Percentiles rank a stretch among this genome's conserved stretches.
Evolutionary conservation across 1,140 invertebrate genomes (phyloP).

Genomic region (Musca domestica): DNA sequence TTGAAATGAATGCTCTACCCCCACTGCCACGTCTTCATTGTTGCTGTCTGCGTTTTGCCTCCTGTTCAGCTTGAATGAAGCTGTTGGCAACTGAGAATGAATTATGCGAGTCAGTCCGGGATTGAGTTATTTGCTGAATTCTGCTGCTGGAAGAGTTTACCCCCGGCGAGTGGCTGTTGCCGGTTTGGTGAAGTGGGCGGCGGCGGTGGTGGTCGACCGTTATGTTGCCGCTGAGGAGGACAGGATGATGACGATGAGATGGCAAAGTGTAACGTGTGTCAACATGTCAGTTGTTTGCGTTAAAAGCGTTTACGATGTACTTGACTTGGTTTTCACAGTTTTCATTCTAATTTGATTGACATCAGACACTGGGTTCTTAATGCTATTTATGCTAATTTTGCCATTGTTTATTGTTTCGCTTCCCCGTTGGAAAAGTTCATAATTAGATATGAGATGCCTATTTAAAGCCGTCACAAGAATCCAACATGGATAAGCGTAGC

Average conservation of each 20-base stretch:
- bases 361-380: background rate
- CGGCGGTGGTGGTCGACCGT: background rate
- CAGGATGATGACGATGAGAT: no score
- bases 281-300: background rate
- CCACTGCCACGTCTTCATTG: no score
- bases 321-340: background rate
- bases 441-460: conserved; percentile 20
- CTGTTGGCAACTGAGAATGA: background rate
- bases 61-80: background rate
- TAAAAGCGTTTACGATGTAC: background rate
- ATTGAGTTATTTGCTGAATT: no score
- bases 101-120: no score
- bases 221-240: no score
- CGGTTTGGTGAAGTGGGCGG: background rate
- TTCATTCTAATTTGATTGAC: background rate
- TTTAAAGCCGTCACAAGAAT: background rate
- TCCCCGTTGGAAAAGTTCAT: background rate
- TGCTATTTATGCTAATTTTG: conserved; percentile 1
- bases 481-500: no score
- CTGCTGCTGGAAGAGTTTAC: no score
- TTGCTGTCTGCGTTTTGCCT: no score
- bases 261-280: background rate
- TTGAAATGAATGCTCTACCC: no score
- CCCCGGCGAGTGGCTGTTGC: background rate
- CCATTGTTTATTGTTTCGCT: background rate